Evolutionary conservation across 2,797 vertebrate species (phyloP).

Genomic region (Pangasius sanitwongsei): DNA sequence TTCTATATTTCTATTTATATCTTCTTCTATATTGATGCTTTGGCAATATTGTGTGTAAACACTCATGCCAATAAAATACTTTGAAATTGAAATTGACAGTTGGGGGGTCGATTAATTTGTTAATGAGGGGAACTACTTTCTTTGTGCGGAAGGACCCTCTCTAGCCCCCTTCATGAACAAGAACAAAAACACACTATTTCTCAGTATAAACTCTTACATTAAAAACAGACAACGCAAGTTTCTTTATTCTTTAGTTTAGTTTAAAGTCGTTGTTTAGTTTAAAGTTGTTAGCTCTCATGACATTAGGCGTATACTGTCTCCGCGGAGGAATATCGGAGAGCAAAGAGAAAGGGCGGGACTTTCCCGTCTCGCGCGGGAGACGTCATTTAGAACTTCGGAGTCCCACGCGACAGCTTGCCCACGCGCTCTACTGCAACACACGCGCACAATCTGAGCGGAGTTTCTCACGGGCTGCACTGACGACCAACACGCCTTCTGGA

Average conservation of each 20-base stretch:
- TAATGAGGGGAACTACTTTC: constrained; percentile 61
- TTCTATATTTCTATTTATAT: no score
- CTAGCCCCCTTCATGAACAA: neutral
- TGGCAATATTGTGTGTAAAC: no score
- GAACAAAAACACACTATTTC: neutral
- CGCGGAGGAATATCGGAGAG: constrained; percentile 43
- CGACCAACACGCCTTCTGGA: constrained; percentile 41
- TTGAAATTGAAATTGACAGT: no score
- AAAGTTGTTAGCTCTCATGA: no score
- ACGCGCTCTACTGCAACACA: neutral
- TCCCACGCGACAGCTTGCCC: constrained; percentile 37
- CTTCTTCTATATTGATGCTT: no score
- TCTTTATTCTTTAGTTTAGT: neutral
- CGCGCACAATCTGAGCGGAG: constrained; percentile 55
- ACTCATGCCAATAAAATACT: no score
- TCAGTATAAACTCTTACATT: neutral
- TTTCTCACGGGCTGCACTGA: constrained; percentile 43
- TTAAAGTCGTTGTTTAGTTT: neutral
- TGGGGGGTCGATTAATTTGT: constrained; percentile 51
- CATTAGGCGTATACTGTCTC: constrained; percentile 25
- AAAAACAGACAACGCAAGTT: neutral
- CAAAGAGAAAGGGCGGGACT: constrained; percentile 63
- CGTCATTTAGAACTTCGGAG: constrained; percentile 70
- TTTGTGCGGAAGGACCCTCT: constrained; percentile 55
- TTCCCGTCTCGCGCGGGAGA: constrained; percentile 57